Base-by-base conservation (phyloP, 2,797 vertebrate species). In the Orestias chungarensis region DNA sequence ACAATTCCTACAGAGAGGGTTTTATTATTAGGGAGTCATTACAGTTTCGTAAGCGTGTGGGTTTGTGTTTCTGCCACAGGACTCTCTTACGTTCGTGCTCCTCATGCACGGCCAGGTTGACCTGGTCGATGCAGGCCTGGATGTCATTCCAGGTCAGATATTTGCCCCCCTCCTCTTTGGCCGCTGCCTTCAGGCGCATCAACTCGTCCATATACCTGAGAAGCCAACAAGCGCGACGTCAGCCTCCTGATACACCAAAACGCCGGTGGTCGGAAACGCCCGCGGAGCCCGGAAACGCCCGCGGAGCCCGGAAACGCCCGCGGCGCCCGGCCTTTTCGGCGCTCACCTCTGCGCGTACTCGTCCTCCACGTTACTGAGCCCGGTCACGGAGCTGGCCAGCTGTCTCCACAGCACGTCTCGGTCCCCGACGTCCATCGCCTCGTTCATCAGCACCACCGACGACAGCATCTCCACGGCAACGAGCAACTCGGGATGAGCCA, bases 401-500 rank as follows among this genome's bases (percentile, higher is more conserved):
- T 98, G 97, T 64, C 94, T 97, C 96, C 96, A 98, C 52, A 98
- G 93, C 0, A 95, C 95, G 0, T 76, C 92, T 69, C 94, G 80
- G 93, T 99, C 96, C 0, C 97, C 95, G 0, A 95, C 95, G 15
- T 97, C 94, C 94, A 99, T 81, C 0, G 97, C 97, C 79, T 94
- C 93, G 49, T 99, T 99, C 88, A 99, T 99, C 55, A 99, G 90
- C 75, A 97, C 98, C 89, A 99, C 98, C 0, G 98, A 96, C 0
- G 98, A 99, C 85, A 99, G 90, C 98, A 99, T 99, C 93, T 99
- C 98, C 83, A 99, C 96, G 0, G 97, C 98, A 50, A 99, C 98
- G 0, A 96, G 93, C 64, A 99, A 93, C 84, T 99, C 98, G 0
- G 97, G 94, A 79, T 99, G 98, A 0, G 93, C 95, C 87, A 99